Conservation (phyloP, 2,113 vertebrate species). For the Lagopus muta region DNA sequence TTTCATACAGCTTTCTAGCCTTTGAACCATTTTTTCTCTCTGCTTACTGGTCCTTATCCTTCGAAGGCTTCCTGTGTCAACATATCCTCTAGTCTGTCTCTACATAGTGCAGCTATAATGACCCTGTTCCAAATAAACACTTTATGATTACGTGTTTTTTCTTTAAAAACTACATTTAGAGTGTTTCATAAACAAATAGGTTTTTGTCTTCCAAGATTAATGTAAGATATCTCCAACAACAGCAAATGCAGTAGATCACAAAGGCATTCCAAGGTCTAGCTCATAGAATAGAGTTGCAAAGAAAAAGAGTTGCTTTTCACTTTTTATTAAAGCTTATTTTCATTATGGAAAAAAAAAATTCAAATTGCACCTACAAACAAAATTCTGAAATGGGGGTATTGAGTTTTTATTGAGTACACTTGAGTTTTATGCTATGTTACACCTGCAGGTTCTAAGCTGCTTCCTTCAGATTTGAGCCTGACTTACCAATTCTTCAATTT, state of each 20-base stretch:
- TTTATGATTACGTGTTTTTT: background rate
- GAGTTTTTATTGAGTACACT: too few species aligned
- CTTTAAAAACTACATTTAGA: background rate
- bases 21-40: background rate
- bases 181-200: background rate
- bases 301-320: background rate
- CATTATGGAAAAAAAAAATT: background rate
- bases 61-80: background rate
- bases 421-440: background rate
- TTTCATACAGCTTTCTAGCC: background rate
- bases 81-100: background rate
- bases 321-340: background rate
- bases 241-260: background rate
- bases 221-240: background rate
- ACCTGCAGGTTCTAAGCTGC: background rate
- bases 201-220: background rate
- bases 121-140: background rate
- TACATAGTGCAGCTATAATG: rapidly evolving
- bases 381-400: background rate
- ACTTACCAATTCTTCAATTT: background rate
- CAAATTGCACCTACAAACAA: background rate
- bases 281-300: background rate
- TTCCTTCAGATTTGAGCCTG: background rate
- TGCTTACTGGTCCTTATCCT: background rate
- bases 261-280: background rate